These are phyloP conservation scores for rabbit (Oryctolagus cuniculus) DNA, from an alignment of 2,113 vertebrate genomes.

Conservation along the genomic window DNA sequence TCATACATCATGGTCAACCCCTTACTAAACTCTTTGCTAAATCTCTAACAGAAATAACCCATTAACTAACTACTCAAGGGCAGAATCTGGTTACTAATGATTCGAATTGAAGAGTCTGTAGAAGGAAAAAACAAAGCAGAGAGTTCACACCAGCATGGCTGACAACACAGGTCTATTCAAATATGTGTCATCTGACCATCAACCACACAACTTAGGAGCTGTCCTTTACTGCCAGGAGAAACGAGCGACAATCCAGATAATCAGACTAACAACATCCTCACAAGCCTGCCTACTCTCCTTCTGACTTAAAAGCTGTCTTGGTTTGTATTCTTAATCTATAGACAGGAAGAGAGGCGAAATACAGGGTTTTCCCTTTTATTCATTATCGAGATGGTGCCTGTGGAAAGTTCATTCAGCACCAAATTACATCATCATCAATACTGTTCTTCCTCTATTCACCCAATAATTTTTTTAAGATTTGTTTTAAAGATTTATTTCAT, in stretches of 20 bases:
- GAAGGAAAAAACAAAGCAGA: constrained; percentile 54
- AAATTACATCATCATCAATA: constrained; percentile 23
- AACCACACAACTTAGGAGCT: neutral
- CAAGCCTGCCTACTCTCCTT: constrained; percentile 1
- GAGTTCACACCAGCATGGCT: constrained; percentile 14
- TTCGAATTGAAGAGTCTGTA: constrained; percentile 29
- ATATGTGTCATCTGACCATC: neutral
- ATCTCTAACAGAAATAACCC: constrained; percentile 12
- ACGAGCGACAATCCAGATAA: constrained; percentile 1
- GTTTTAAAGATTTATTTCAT: no score
- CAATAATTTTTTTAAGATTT: neutral
- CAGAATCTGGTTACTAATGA: neutral
- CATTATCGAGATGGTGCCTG: neutral
- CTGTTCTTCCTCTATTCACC: neutral
- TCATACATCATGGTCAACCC: neutral
- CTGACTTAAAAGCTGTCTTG: neutral
- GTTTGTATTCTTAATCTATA: constrained; percentile 30
- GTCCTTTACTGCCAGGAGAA: constrained; percentile 48
- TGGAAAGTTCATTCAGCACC: neutral
- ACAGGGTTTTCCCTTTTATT: neutral
- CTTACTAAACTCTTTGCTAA: constrained; percentile 31
- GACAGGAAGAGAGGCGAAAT: constrained; percentile 8
- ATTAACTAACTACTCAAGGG: neutral
- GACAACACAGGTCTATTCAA: neutral
- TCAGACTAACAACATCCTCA: constrained; percentile 1